Base-by-base conservation (phyloP, 2,797 vertebrate species). In the Sitta carolinensis region DNA sequence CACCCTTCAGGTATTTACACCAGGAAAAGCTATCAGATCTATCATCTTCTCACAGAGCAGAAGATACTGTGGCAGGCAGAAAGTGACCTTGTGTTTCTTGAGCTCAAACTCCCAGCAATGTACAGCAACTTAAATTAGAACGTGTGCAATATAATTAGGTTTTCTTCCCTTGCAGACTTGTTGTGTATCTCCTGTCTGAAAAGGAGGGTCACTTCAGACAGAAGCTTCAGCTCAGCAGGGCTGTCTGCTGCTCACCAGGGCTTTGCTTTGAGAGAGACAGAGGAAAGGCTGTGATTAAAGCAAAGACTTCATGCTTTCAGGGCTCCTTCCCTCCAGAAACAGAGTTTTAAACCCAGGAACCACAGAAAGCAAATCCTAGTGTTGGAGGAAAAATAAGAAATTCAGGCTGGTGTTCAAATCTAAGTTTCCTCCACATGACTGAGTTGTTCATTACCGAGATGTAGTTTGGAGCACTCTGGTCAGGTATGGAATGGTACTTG, bases 91-190 rank as follows among this genome's bases (percentile, higher is more conserved):
- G 10, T 83, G 84, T 42, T 90, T 95, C 84, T 93, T 68, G 45
- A 67, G 47, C 82, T 86, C 68, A 69, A 84, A 87, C 10, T 78
- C 84, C 59, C 86, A 94, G 90, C 43, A 95, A 89, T 51, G 12
- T 23, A 47, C 32, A 93, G 73, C 22, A 96, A 95, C 90, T 94
- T 89, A 95, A 93, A 96, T 90, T 95, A 93, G 94, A 96, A 86
- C 68, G 40, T 93, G 91, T 63, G 66, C 64, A 91, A 62, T 87
- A 78, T 85, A 97, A 97, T 97, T 94, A 96, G 81, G 93, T 94
- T 94, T 91, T 67, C 79, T 93, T 95, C 81, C 74, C 69, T 93
- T 82, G 42, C 27, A 62, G 94, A 75, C 47, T 82, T 61, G 51
- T 77, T 13, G 7, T 63, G 87, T 36, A 82, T 89, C 85, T 94